These are phyloP conservation scores for Xestoiulus laeticollis DNA, from an alignment of 2,888 invertebrate species.

Conservation along the genomic window DNA sequence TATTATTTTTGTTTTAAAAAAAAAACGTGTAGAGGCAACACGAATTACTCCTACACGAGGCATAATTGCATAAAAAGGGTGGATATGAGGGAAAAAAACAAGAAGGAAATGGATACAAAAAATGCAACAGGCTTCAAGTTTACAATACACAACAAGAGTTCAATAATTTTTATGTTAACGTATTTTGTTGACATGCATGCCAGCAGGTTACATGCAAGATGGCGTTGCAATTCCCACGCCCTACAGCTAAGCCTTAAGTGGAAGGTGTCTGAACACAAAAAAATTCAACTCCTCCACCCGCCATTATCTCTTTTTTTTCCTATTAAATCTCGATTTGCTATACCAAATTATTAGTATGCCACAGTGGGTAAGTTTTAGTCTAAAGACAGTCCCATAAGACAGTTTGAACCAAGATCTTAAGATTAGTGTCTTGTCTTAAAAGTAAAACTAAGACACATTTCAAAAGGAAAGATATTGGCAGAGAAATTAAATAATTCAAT, in stretches of 20 bases:
- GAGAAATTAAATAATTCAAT: too few relatives aligned
- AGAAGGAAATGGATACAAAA: conserved; percentile 21
- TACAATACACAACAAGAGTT: conserved; percentile 28
- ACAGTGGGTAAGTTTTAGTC: too few relatives aligned
- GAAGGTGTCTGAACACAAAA: not conserved
- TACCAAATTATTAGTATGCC: not conserved
- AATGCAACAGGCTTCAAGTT: not conserved
- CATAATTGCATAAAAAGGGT: conserved; percentile 9
- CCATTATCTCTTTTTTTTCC: not conserved
- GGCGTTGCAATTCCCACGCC: conserved; percentile 34
- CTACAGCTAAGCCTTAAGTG: not conserved
- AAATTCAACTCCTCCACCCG: not conserved
- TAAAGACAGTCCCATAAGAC: too few relatives aligned
- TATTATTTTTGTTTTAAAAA: not conserved
- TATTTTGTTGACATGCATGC: conserved; percentile 23
- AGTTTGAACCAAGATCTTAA: too few relatives aligned
- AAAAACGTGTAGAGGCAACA: not conserved
- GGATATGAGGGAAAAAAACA: not conserved
- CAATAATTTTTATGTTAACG: not conserved
- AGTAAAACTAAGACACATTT: too few relatives aligned
- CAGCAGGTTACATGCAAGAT: not conserved
- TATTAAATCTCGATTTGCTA: not conserved
- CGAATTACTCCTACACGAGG: conserved; percentile 7
- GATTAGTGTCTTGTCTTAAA: too few relatives aligned
- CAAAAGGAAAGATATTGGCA: too few relatives aligned